Evolutionary conservation across 2,797 vertebrate genomes (phyloP), one percentile per base, ranked within the genome.

Genomic region (Cheirogaleus major): DNA sequence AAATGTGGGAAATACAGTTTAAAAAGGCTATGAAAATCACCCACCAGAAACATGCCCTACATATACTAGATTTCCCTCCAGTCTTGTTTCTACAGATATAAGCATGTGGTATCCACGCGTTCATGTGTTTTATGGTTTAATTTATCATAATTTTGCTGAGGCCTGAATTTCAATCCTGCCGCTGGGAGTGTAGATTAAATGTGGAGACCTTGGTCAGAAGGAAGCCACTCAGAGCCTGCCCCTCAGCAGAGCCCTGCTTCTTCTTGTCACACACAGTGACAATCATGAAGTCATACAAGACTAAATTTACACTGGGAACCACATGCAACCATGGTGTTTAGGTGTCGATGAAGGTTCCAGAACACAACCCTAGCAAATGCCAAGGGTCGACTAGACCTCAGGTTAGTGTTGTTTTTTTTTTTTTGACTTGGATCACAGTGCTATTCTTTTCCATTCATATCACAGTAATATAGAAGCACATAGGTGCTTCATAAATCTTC

Each of bases 401-500:
- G 23, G 61, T 11, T 41, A 15, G 30, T 11, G 30, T 6, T 45
- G 45, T 45, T 45, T 43, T 45, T 45, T 45, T 45, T 48, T 38
- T 45, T 45, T 43, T 30, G 30, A 7, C 45, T 7, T 14, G 23
- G 30, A 10, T 59, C 30, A 3, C 22, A 2, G 0, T 4, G 48
- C 57, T 73, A 4, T 61, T 57, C 63, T 86, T 18, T 81, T 41
- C 35, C 61, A 15, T 22, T 63, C 32, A 11, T 7, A n/a, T 32
- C 30, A 1, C 8, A 0, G 70, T 45, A 80, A 81, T 4, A 55
- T 0, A 25, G 82, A 67, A 52, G 38, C 78, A 30, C 41, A 35
- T 0, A 7, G 73, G 15, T 48, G 30, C 69, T 61, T 57, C 93
- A 72, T 94, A 91, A 95, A 90, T 95, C 96, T 93, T 78, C 86